These are phyloP conservation scores for Catagonus wagneri DNA, from an alignment of 2,113 vertebrate species.

Conservation along the genomic window DNA sequence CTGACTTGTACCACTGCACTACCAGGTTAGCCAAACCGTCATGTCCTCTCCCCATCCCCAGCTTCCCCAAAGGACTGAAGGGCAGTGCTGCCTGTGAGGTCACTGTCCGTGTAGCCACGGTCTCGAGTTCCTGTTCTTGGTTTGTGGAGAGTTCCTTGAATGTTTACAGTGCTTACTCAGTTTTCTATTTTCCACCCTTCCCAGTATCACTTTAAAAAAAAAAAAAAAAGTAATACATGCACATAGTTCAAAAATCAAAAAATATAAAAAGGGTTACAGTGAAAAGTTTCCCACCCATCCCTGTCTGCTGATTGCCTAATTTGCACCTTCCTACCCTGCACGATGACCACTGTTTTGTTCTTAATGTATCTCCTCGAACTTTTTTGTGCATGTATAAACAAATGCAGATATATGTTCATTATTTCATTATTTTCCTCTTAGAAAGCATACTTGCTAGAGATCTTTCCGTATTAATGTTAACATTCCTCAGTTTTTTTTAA, in stretches of 20 bases:
- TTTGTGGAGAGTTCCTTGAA: slow-evolving; percentile 44
- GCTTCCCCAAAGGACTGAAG: slow-evolving; percentile 12
- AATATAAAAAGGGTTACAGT: neutral
- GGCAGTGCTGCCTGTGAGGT: neutral
- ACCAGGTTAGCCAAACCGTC: slow-evolving; percentile 90
- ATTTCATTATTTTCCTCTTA: slow-evolving; percentile 38
- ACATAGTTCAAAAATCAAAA: neutral
- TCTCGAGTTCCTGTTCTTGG: slow-evolving; percentile 9
- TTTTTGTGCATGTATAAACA: neutral
- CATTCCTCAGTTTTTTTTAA: slow-evolving; percentile 43
- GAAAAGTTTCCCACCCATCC: neutral
- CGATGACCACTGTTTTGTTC: slow-evolving; percentile 32
- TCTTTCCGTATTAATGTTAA: slow-evolving; percentile 50
- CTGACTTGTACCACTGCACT: slow-evolving; percentile 98
- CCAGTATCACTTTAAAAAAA: neutral
- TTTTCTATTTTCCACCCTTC: slow-evolving; percentile 49
- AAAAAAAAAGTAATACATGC: neutral
- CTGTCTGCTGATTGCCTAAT: neutral
- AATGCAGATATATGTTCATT: neutral
- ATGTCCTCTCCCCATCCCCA: neutral
- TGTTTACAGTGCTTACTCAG: neutral
- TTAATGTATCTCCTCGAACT: slow-evolving; percentile 36
- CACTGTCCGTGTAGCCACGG: neutral
- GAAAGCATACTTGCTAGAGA: neutral
- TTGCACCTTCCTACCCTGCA: neutral